Conservation (phyloP, 2,113 vertebrate genomes). For the Camelus bactrianus region DNA sequence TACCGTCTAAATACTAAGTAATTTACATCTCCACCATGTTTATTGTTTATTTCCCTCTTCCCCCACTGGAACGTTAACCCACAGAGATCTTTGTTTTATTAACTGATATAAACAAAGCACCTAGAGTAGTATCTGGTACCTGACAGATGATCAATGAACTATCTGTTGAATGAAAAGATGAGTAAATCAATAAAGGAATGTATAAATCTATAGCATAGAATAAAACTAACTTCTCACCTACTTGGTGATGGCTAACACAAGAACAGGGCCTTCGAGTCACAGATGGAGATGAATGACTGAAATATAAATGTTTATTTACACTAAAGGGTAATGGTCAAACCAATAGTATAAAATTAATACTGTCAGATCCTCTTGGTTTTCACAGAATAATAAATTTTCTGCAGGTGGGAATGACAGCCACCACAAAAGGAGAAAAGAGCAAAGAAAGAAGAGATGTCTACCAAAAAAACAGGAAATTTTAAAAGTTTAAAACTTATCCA, state of each 20-base stretch:
- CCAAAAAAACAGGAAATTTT: not conserved
- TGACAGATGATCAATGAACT: not conserved
- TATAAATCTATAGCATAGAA: not conserved
- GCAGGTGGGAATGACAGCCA: not conserved
- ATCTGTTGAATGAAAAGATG: not conserved
- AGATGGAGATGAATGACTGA: not conserved
- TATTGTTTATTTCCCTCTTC: not conserved
- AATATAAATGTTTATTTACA: not conserved
- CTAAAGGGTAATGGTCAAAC: not conserved
- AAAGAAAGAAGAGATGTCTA: conserved; percentile 18
- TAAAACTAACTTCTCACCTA: not conserved
- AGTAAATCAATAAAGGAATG: not conserved
- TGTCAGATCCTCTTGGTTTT: not conserved
- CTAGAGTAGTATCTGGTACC: not conserved
- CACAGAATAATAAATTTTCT: not conserved
- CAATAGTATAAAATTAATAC: conserved; percentile 4
- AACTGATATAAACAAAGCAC: conserved; percentile 13
- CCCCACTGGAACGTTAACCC: conserved; percentile 12
- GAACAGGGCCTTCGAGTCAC: not conserved
- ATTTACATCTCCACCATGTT: not conserved
- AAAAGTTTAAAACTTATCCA: not conserved
- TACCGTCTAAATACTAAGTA: not conserved
- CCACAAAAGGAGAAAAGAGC: not conserved
- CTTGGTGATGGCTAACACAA: not conserved
- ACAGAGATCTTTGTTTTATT: conserved; percentile 16